Evolutionary conservation across 2,888 invertebrate species (phyloP).

Genomic region (Cephus sareptanus): DNA sequence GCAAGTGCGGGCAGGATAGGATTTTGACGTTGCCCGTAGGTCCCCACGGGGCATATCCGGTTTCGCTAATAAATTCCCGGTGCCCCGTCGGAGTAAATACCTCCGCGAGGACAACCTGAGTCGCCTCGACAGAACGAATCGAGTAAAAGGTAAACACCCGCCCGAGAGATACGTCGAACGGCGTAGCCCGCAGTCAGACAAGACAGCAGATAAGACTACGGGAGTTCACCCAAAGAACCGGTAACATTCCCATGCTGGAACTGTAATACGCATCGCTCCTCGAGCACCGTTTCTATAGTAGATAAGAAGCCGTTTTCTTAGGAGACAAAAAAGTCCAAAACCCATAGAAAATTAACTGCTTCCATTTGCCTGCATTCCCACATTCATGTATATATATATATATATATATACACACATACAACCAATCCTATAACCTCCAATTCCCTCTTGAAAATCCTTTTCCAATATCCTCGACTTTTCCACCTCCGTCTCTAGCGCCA

Average conservation of each 20-base stretch:
- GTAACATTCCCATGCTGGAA: background rate
- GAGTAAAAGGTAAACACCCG: background rate
- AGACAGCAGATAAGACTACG: background rate
- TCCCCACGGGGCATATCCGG: background rate
- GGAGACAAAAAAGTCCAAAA: background rate
- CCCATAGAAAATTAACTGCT: background rate
- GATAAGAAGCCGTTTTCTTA: background rate
- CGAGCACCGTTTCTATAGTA: background rate
- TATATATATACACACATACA: constrained; percentile 4
- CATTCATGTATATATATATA: background rate
- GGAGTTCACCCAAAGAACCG: background rate
- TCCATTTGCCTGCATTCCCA: background rate
- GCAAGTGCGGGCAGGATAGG: background rate
- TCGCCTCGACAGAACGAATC: too few relatives aligned
- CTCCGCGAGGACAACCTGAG: background rate
- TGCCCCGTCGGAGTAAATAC: too few relatives aligned
- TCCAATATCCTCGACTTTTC: background rate
- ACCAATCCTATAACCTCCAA: background rate
- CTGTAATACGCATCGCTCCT: background rate
- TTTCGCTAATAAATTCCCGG: background rate
- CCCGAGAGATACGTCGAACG: background rate
- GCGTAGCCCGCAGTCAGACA: background rate
- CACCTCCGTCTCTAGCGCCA: background rate
- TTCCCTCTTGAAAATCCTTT: background rate
- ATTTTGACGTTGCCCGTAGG: background rate